Evolutionary conservation across 37 sponge, comb jelly and placozoan species (phyloP).

Genomic region (Agelas oroides): DNA sequence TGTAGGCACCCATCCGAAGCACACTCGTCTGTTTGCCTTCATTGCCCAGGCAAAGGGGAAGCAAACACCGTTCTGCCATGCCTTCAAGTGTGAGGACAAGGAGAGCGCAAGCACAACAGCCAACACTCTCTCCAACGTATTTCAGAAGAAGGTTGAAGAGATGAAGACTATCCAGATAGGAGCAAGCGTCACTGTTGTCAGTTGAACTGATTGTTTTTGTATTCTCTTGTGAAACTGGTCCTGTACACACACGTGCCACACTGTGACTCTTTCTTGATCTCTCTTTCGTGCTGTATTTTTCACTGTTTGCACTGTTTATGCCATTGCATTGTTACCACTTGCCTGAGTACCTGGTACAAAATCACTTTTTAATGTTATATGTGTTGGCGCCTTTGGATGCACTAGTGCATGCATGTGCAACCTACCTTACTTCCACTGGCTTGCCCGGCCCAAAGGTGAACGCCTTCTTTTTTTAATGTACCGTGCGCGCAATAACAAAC

Average conservation of each 20-base stretch:
- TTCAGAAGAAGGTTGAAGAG: slow-evolving; percentile 37
- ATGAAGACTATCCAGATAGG: not conserved
- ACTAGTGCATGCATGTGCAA: too few relatives aligned
- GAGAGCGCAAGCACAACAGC: slow-evolving; percentile 36
- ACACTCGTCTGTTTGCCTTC: slow-evolving; percentile 66
- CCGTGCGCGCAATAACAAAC: not conserved
- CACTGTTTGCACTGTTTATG: too few relatives aligned
- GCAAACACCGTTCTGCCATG: slow-evolving; percentile 64
- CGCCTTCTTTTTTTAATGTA: not conserved
- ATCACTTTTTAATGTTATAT: too few relatives aligned
- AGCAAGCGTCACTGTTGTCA: not conserved
- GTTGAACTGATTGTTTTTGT: not conserved
- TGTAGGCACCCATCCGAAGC: slow-evolving; percentile 66
- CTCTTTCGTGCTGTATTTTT: too few relatives aligned
- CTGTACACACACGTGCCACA: not conserved
- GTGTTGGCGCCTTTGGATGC: not conserved
- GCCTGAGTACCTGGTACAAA: too few relatives aligned
- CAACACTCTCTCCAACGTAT: slow-evolving; percentile 35
- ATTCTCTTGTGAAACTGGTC: not conserved
- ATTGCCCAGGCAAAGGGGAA: slow-evolving; percentile 33
- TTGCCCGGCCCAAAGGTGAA: too few relatives aligned
- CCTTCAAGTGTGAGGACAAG: slow-evolving; percentile 71
- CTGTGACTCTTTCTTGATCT: not conserved
- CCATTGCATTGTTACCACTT: too few relatives aligned
- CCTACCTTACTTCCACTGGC: too few relatives aligned